Evolutionary conservation across 2,113 vertebrate species (phyloP), one percentile per base, ranked within the genome.

Genomic region (Conger conger): DNA sequence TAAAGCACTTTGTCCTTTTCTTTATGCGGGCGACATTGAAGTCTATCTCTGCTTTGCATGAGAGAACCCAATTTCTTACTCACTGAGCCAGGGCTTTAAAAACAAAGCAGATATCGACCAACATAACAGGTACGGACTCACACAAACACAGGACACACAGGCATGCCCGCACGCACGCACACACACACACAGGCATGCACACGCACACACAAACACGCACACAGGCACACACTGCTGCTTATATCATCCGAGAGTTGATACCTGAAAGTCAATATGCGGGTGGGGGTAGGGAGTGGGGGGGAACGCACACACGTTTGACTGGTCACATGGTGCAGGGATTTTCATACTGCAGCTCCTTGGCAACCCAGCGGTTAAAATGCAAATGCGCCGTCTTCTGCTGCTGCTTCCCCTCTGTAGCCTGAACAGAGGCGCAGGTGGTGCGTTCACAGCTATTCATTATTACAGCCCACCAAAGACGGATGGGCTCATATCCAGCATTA

Each of bases 311-410:
- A 91, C 84, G 90, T 85, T 92, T 86, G 82, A 90, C 86, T 85
- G 27, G 89, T 91, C 91, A 91, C 89, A 92, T 92, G 91, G 90
- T 89, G 85, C 18, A 30, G 86, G 53, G 57, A 86, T 73, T 73
- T 73, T 81, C 9, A 36, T n/a, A 87, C 91, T 83, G 88, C 81
- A 87, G 88, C 87, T 88, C 91, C 86, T 88, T 88, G 91, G 94
- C 91, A 91, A 93, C 91, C 81, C 88, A 94, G 94, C 92, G 81
- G 95, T 96, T 96, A 95, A 95, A 90, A 95, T 95, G 94, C 92
- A 95, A 96, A 96, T 89, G 81, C 86, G 85, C 89, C 88, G 88
- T 87, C 86, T 91, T 89, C 82, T 90, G 53, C 82, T 79, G 90
- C 88, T 91, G 92, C 89, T 92, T 90, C 83, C 83, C 83, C 90